A percentile compares a stretch with the other conserved stretches of the same genome.
These are phyloP conservation scores for Didymodactylos carnosus DNA, from an alignment of 2,888 invertebrate genomes.

Conservation along the genomic window DNA sequence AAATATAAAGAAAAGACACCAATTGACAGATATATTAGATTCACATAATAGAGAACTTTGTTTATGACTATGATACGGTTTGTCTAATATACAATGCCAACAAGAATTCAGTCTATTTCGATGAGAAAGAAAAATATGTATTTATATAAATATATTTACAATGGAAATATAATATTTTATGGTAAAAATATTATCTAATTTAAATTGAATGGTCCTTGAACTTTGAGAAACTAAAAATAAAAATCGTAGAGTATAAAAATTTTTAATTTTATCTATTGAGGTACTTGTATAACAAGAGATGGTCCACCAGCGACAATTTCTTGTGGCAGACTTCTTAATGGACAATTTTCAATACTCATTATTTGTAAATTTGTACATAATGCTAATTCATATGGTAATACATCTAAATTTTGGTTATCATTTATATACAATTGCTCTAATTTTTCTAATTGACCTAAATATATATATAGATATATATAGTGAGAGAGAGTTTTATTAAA, in stretches of 20 bases:
- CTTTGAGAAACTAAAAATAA: conserved; percentile 8
- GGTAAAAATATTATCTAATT: too few species aligned
- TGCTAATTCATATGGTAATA: conserved; percentile 87
- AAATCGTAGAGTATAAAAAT: background rate
- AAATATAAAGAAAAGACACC: too few species aligned
- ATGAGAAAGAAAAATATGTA: too few species aligned
- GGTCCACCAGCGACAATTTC: conserved; percentile 93
- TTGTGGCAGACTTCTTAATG: conserved; percentile 78
- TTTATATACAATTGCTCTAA: conserved; percentile 88
- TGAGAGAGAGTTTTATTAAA: conserved; percentile 17
- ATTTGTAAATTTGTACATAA: conserved; percentile 88
- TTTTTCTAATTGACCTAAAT: conserved; percentile 58
- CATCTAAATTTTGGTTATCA: conserved; percentile 84
- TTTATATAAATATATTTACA: too few species aligned
- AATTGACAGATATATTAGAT: too few species aligned
- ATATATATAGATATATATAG: background rate
- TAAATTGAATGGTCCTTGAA: conserved; percentile 10
- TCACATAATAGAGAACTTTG: too few species aligned
- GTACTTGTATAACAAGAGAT: conserved; percentile 75
- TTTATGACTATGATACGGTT: too few species aligned
- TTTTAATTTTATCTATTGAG: background rate
- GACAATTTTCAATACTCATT: conserved; percentile 98
- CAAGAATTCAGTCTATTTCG: too few species aligned
- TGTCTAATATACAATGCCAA: too few species aligned
- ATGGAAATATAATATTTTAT: too few species aligned